A percentile compares a stretch with the other conserved stretches of the same genome.
These are phyloP conservation scores for Cassiopea andromeda DNA, from an alignment of 30 jellyfish, hydroid and myxozoan genomes.

Conservation along the genomic window DNA sequence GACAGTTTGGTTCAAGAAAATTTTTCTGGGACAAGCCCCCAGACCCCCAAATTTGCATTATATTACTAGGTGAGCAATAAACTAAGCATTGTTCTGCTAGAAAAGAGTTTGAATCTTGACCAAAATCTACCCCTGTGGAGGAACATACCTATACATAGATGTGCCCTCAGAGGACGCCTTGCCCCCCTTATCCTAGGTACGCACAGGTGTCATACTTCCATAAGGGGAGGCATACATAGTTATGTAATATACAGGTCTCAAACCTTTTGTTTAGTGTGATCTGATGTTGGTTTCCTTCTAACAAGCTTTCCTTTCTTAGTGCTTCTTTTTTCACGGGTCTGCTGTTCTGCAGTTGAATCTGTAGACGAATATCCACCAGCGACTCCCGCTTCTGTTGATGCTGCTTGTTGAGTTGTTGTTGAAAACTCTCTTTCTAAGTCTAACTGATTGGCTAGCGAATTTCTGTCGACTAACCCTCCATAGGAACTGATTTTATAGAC, in stretches of 20 bases:
- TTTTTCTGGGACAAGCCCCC: too few species aligned
- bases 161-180: too few species aligned
- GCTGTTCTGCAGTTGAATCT: neutral
- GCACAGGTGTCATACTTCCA: too few species aligned
- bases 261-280: conserved; percentile 71
- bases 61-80: too few species aligned
- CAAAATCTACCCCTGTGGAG: too few species aligned
- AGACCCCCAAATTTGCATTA: too few species aligned
- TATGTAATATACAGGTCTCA: neutral
- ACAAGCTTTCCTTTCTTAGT: conserved; percentile 60
- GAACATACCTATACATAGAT: too few species aligned
- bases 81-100: too few species aligned
- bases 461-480: neutral
- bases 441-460: neutral
- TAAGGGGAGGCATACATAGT: neutral
- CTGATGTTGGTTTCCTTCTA: conserved; percentile 65
- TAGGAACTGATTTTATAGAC: neutral
- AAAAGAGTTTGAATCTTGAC: too few species aligned
- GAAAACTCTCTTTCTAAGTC: neutral
- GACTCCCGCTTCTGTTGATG: neutral
- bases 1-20: too few species aligned
- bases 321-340: neutral
- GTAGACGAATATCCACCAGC: neutral
- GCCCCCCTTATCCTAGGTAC: too few species aligned
- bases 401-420: neutral